These are phyloP conservation scores for Oxyura jamaicensis DNA, from an alignment of 2,113 vertebrate genomes.

Conservation along the genomic window DNA sequence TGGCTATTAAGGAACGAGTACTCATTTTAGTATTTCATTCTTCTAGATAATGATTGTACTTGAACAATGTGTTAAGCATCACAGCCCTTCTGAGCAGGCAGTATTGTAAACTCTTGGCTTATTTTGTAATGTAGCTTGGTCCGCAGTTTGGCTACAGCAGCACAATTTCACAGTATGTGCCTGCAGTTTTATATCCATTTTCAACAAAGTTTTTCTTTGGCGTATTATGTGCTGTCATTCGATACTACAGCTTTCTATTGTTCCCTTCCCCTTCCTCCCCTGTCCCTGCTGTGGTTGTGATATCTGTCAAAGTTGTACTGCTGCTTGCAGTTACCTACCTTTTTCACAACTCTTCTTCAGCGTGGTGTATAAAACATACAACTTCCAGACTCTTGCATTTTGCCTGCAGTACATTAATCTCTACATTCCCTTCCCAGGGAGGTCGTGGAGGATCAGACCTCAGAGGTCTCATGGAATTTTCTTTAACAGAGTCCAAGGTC, in stretches of 20 bases:
- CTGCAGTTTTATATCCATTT: not conserved
- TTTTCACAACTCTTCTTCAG: not conserved
- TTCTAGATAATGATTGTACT: not conserved
- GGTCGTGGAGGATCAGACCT: not conserved
- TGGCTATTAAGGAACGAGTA: not conserved
- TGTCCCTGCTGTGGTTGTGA: not conserved
- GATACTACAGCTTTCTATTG: not conserved
- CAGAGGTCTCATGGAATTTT: conserved; percentile 39
- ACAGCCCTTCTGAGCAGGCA: not conserved
- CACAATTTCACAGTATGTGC: not conserved
- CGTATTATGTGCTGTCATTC: not conserved
- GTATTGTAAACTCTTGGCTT: not conserved
- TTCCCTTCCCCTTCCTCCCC: not conserved
- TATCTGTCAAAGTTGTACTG: not conserved
- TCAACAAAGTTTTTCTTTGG: not conserved
- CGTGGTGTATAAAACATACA: not conserved
- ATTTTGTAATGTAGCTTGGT: not conserved
- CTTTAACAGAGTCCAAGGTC: conserved; percentile 48
- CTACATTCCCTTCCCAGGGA: not conserved
- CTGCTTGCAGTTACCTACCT: conserved; percentile 9
- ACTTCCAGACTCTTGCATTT: not conserved
- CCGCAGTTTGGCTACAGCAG: not conserved
- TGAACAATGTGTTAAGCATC: not conserved
- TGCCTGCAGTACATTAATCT: not conserved
- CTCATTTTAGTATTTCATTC: not conserved